Conservation (phyloP, 2,113 vertebrate species). For the Lepus americanus region DNA sequence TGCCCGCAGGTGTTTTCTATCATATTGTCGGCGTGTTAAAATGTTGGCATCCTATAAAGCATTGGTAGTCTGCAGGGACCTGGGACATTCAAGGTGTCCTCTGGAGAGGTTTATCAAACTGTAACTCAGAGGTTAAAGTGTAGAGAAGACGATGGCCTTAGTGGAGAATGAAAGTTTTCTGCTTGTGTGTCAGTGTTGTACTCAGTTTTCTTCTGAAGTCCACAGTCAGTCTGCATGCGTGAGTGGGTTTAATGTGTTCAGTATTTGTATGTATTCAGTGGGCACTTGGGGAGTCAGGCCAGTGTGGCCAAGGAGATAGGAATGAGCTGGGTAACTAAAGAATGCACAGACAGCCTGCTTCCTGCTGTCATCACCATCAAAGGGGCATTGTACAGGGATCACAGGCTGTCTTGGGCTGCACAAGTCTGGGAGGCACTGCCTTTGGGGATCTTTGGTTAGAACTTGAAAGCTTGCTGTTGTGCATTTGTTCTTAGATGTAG, state of each 20-base stretch:
- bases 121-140: neutral
- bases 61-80: neutral
- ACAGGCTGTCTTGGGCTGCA: neutral
- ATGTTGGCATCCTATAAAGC: neutral
- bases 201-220: neutral
- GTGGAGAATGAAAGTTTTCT: neutral
- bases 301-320: neutral
- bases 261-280: neutral
- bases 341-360: neutral
- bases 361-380: neutral
- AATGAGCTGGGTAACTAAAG: neutral
- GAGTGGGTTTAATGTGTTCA: too few relatives aligned
- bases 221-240: neutral
- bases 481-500: neutral
- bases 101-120: neutral
- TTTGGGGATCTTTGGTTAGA: neutral
- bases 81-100: neutral
- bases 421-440: neutral
- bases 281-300: neutral
- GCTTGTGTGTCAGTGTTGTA: neutral
- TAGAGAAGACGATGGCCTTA: too few relatives aligned
- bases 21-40: neutral
- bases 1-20: neutral
- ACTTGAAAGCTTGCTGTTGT: neutral
- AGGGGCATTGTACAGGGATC: neutral